These are phyloP conservation scores for Trematocara stigmaticum DNA, from an alignment of 2,113 vertebrate genomes.

Conservation along the genomic window DNA sequence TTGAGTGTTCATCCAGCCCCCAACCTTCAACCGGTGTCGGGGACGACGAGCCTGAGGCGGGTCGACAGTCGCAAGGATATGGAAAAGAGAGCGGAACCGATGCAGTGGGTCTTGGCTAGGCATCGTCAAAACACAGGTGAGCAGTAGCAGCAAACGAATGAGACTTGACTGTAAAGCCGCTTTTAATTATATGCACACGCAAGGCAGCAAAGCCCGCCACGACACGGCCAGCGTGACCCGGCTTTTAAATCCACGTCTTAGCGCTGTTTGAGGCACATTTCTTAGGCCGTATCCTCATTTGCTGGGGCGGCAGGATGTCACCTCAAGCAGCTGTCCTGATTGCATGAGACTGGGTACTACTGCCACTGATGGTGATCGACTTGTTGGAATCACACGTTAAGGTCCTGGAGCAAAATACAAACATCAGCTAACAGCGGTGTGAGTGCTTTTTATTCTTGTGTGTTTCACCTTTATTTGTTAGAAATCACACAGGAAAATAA, in stretches of 20 bases:
- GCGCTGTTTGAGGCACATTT: not conserved
- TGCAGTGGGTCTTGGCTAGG: conserved; percentile 64
- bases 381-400: conserved; percentile 21
- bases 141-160: not conserved
- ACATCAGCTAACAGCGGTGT: not conserved
- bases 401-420: not conserved
- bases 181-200: not conserved
- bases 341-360: not conserved
- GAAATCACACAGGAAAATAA: not conserved
- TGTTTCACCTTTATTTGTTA: not conserved
- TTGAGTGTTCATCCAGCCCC: conserved; percentile 1
- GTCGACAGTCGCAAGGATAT: conserved; percentile 59
- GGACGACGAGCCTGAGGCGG: conserved; percentile 27
- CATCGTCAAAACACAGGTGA: conserved; percentile 72
- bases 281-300: conserved; percentile 27
- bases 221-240: conserved; percentile 6
- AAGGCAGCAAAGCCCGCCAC: not conserved
- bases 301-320: conserved; percentile 33
- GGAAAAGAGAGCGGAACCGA: conserved; percentile 67
- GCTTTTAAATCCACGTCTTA: not conserved
- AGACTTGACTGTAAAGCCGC: not conserved
- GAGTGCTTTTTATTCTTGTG: not conserved
- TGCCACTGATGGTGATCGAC: not conserved
- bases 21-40: conserved; percentile 23
- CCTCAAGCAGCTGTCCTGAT: conserved; percentile 27